A percentile compares a stretch with the other conserved stretches of the same genome.
phyloP scores from a whole-genome alignment of 2,113 vertebrate genomes.

The Bubo bubo region DNA sequence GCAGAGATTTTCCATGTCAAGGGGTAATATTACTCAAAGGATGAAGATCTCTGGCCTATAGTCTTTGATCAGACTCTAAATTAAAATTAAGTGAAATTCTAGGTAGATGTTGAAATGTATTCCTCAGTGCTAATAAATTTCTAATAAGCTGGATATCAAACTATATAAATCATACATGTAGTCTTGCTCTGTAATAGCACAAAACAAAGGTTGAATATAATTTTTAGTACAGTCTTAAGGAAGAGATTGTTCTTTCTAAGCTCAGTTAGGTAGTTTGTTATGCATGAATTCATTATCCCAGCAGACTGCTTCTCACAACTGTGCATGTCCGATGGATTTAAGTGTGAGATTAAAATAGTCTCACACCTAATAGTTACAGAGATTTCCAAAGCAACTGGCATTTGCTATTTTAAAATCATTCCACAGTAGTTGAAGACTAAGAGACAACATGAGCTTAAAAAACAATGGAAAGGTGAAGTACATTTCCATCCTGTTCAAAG shows the following conservation, averaged over 20 bases:
- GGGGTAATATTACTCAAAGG: background rate
- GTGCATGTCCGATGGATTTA: background rate
- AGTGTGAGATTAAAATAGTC: background rate
- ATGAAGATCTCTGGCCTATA: background rate
- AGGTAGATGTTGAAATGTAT: background rate
- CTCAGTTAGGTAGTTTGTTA: conserved; percentile 25
- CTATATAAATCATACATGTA: background rate
- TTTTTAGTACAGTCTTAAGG: background rate
- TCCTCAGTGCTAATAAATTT: conserved; percentile 25
- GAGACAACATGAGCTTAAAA: background rate
- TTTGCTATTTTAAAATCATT: conserved; percentile 29
- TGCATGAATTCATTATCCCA: conserved; percentile 30
- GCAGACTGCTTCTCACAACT: background rate
- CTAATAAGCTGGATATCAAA: conserved; percentile 6
- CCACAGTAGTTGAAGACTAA: background rate
- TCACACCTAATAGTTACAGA: background rate
- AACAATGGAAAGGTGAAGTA: background rate
- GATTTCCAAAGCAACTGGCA: background rate
- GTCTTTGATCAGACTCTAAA: background rate
- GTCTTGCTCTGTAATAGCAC: background rate
- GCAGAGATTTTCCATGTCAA: background rate
- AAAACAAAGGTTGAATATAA: background rate
- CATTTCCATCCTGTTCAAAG: background rate
- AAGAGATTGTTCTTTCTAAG: background rate
- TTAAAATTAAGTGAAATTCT: background rate